These are phyloP conservation scores for Cydia amplana DNA, from an alignment of 1,140 invertebrate species.

Conservation along the genomic window DNA sequence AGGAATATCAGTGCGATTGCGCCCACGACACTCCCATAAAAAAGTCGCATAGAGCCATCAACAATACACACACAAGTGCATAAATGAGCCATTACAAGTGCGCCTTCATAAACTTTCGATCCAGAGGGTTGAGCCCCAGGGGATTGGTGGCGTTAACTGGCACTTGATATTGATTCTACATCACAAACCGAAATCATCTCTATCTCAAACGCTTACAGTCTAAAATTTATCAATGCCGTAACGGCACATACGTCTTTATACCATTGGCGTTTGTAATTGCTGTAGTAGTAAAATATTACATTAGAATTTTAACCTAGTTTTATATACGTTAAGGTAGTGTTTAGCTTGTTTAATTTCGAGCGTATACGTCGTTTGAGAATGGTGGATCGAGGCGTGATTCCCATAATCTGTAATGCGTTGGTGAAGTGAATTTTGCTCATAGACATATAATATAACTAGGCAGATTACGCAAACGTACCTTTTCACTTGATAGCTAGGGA, in stretches of 20 bases:
- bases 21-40: background rate
- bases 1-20: conserved; percentile 58
- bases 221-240: background rate
- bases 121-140: conserved; percentile 60
- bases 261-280: conserved; percentile 41
- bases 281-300: conserved; percentile 30
- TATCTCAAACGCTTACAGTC: background rate
- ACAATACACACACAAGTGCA: conserved; percentile 3
- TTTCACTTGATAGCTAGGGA: too few species aligned
- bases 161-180: conserved; percentile 53
- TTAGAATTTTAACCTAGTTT: conserved; percentile 29
- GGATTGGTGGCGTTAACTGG: conserved; percentile 64
- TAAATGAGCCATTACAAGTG: conserved; percentile 53
- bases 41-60: background rate
- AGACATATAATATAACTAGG: background rate
- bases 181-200: conserved; percentile 33
- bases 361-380: background rate
- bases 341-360: background rate
- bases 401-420: conserved; percentile 69
- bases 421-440: conserved; percentile 59
- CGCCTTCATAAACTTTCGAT: conserved; percentile 70
- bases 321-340: background rate
- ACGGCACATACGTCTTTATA: conserved; percentile 39
- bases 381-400: conserved; percentile 61
- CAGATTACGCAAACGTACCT: background rate